A percentile compares a stretch with the other conserved stretches of the same genome.
Evolutionary conservation across 2,888 invertebrate species (phyloP).

Genomic region (Melanchra persicariae): DNA sequence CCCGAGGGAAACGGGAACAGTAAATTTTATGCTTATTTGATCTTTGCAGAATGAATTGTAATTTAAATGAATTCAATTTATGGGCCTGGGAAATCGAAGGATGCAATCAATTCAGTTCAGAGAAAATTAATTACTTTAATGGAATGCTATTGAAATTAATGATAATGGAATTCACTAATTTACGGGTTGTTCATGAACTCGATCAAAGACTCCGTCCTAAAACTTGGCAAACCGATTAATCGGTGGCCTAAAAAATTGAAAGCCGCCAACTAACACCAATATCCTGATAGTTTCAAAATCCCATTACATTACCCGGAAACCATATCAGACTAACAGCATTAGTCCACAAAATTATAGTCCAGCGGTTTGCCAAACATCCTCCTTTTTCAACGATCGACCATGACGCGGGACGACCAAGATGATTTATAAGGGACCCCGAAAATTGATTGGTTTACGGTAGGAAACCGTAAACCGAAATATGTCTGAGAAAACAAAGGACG

Average conservation of each 20-base stretch:
- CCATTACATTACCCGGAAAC: constrained; percentile 30
- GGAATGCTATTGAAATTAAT: constrained; percentile 19
- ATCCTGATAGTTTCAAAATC: constrained; percentile 28
- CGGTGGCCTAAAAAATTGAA: not conserved
- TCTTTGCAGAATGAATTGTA: constrained; percentile 23
- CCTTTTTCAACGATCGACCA: constrained; percentile 70
- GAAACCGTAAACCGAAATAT: constrained; percentile 78
- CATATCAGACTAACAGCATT: constrained; percentile 49
- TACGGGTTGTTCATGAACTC: not conserved
- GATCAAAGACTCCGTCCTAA: not conserved
- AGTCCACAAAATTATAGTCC: constrained; percentile 69
- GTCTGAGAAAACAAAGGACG: constrained; percentile 77
- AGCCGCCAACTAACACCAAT: not conserved
- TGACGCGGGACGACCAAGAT: constrained; percentile 77
- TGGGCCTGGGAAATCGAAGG: constrained; percentile 14
- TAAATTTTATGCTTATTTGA: constrained; percentile 17
- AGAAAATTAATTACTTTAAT: constrained; percentile 15
- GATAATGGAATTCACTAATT: not conserved
- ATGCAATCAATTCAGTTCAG: constrained; percentile 22
- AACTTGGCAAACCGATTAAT: not conserved
- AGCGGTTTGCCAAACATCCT: constrained; percentile 75
- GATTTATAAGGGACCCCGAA: constrained; percentile 85
- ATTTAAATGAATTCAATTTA: constrained; percentile 32
- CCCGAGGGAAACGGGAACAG: not conserved
- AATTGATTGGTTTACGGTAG: constrained; percentile 86